These are phyloP conservation scores for Ceratosolen fusciceps DNA, from an alignment of 1,140 invertebrate genomes.

Conservation along the genomic window DNA sequence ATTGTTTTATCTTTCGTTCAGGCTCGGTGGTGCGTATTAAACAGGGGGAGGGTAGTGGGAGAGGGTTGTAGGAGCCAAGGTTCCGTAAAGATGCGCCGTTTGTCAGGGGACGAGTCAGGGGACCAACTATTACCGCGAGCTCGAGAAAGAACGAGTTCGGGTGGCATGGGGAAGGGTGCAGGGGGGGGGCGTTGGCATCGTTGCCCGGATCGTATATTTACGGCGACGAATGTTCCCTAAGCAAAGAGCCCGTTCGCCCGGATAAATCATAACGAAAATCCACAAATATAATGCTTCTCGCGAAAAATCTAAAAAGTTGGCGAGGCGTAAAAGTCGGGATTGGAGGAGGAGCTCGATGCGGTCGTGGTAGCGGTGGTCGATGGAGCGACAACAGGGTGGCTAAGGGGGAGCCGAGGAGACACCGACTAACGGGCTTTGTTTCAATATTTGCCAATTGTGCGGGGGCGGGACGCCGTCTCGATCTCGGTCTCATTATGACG, in stretches of 20 bases:
- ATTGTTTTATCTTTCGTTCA: constrained; percentile 35
- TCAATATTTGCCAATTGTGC: constrained; percentile 48
- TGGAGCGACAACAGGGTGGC: no score
- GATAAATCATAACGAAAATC: constrained; percentile 50
- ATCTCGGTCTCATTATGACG: constrained; percentile 4
- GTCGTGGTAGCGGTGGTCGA: background rate
- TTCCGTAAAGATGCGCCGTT: constrained; percentile 53
- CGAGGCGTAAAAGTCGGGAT: background rate
- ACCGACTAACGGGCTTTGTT: constrained; percentile 41
- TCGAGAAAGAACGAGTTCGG: background rate
- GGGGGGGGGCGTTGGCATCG: background rate
- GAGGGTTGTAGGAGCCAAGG: constrained; percentile 1
- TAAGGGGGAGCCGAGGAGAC: background rate
- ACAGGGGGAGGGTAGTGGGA: background rate
- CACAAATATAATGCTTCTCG: constrained; percentile 42
- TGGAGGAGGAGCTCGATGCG: background rate
- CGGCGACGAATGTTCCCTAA: constrained; percentile 43
- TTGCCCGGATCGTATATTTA: constrained; percentile 49
- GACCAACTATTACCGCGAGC: no score
- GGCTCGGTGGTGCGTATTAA: background rate
- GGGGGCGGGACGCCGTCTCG: background rate
- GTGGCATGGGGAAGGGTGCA: background rate
- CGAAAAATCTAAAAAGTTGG: constrained; percentile 36
- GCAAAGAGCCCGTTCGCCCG: constrained; percentile 32
- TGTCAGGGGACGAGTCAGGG: constrained; percentile 60